phyloP scores from a whole-genome alignment of 2,113 vertebrate genomes.

The Capricornis sumatraensis region DNA sequence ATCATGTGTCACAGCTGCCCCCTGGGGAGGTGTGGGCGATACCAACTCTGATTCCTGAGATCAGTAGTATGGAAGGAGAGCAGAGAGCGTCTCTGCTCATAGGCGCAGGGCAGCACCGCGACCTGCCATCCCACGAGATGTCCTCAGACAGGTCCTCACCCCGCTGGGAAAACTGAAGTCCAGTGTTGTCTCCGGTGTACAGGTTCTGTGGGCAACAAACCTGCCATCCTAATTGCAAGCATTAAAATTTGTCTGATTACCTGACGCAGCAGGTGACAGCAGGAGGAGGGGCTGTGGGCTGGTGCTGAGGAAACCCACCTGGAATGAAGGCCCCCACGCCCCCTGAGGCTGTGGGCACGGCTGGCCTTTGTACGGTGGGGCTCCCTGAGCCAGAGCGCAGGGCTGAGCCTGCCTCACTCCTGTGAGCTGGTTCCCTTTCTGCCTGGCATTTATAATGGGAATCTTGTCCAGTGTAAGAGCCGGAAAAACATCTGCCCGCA shows the following conservation, averaged over 20 bases:
- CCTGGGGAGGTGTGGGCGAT: no score
- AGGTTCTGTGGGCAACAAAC: not conserved
- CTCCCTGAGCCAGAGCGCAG: not conserved
- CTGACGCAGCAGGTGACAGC: not conserved
- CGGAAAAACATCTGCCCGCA: not conserved
- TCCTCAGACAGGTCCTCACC: not conserved
- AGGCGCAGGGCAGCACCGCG: not conserved
- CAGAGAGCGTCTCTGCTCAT: not conserved
- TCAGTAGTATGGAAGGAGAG: not conserved
- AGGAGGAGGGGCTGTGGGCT: not conserved
- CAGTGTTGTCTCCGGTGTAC: not conserved
- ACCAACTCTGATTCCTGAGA: not conserved
- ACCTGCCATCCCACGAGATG: fast-evolving
- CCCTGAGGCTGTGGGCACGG: fast-evolving
- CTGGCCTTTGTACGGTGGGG: fast-evolving
- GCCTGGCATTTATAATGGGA: not conserved
- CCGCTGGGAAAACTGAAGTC: not conserved
- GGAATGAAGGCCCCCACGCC: fast-evolving
- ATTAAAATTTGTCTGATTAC: not conserved
- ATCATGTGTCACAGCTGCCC: not conserved
- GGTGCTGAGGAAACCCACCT: not conserved
- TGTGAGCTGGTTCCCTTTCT: not conserved
- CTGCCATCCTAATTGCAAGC: not conserved
- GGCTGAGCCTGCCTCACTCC: not conserved
- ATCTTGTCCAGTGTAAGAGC: not conserved